These are phyloP conservation scores for Hylaeus volcanicus DNA, from an alignment of 1,140 invertebrate genomes.

Conservation along the genomic window DNA sequence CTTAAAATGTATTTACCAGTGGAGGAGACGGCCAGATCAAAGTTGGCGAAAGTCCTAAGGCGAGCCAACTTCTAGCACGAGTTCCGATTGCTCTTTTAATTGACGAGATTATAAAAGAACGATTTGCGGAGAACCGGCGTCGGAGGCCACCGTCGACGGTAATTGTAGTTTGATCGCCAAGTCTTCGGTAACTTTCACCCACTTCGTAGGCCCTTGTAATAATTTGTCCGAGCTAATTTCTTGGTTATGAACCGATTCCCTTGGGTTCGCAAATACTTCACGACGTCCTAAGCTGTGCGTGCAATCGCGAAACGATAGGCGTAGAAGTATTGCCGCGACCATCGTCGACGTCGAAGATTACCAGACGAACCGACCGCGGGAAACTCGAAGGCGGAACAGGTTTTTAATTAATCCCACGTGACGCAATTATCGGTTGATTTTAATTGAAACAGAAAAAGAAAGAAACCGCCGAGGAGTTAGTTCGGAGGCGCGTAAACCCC, in stretches of 20 bases:
- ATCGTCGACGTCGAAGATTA: conserved; percentile 3
- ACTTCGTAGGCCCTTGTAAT: conserved; percentile 39
- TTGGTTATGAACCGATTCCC: not conserved
- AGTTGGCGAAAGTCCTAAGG: conserved; percentile 51
- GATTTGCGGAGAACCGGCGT: conserved; percentile 36
- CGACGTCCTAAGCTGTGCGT: too few species aligned
- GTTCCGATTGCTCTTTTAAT: conserved; percentile 64
- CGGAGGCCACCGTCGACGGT: conserved; percentile 29
- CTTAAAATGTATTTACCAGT: conserved; percentile 44
- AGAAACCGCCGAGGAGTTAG: not conserved
- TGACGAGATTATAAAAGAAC: conserved; percentile 56
- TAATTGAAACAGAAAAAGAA: conserved; percentile 11
- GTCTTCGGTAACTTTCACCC: conserved; percentile 52
- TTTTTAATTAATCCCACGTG: conserved; percentile 37
- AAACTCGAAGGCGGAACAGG: conserved; percentile 4
- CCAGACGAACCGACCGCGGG: conserved; percentile 2
- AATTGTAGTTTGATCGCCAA: conserved; percentile 60
- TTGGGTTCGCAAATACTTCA: too few species aligned
- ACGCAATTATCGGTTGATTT: conserved; percentile 22
- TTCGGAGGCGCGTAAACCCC: conserved; percentile 34
- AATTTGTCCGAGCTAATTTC: conserved; percentile 23
- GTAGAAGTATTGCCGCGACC: not conserved
- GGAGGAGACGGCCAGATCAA: conserved; percentile 44
- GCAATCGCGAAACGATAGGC: not conserved
- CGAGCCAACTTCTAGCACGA: conserved; percentile 34